Evolutionary conservation across 2,113 vertebrate genomes (phyloP), one percentile per base, ranked within the genome.

Genomic region (Platycercus adscitus): DNA sequence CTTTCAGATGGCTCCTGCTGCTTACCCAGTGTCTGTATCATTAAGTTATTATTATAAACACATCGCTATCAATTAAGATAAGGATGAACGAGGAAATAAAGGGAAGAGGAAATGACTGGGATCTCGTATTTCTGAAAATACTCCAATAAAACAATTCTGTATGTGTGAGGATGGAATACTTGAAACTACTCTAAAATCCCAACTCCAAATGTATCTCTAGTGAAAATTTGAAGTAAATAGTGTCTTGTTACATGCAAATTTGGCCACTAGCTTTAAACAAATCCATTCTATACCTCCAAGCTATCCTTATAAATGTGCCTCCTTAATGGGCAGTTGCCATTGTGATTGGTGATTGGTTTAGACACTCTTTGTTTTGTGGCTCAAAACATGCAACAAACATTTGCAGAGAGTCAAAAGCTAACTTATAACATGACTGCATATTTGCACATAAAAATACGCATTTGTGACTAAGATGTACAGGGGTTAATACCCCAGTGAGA

Each of bases 21-120:
- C 29, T 91, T 82, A 82, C 53, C n/a, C 31, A 72, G 15, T 21
- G 13, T 69, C 52, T 87, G 39, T 88, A 68, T 63, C 26, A 49
- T 41, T 66, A 66, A 81, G 37, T 46, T 84, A 26, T 86, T 90
- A 20, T 60, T 85, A 79, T 50, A 72, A 87, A 72, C 33, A 58
- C 52, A 87, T 72, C 47, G 33, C 26, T 92, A 56, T 49, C 88
- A 88, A 66, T 76, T 46, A 71, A 86, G 71, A 93, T 90, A 91
- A 94, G 91, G 81, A 89, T 87, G 70, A 86, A 81, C 87, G 66
- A 89, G 31, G 63, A 41, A 89, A 72, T 65, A 80, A 80, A 94
- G 24, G 78, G 49, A 94, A 95, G 63, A 87, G 93, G 93, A 96
- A 89, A 94, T 95, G 66, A 95, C 78, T 88, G 73, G 81, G 65